Evolutionary conservation across 2,797 vertebrate genomes (phyloP).

Genomic region (Cyclopterus lumpus): DNA sequence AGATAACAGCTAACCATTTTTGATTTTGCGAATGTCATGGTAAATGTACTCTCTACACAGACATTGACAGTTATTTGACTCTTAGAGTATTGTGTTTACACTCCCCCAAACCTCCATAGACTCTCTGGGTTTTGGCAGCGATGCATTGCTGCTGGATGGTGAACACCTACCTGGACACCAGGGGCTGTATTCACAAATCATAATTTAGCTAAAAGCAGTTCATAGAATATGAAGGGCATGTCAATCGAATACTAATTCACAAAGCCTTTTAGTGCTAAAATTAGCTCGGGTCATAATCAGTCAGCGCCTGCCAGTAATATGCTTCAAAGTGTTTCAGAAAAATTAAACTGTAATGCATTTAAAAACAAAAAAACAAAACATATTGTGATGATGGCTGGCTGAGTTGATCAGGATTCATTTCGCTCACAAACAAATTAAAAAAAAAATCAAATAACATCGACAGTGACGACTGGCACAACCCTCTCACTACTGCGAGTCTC

Average conservation of each 20-base stretch:
- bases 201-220: background rate
- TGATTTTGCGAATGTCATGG: conserved; percentile 19
- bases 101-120: background rate
- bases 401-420: background rate
- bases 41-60: conserved; percentile 17
- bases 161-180: background rate
- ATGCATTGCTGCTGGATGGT: background rate
- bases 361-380: too few relatives aligned
- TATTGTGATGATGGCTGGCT: background rate
- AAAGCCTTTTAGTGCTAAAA: background rate
- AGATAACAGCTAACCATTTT: conserved; percentile 11
- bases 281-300: background rate
- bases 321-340: background rate
- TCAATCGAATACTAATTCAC: background rate
- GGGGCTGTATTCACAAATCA: background rate
- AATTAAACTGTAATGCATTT: background rate
- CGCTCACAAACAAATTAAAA: background rate
- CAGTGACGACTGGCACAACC: background rate
- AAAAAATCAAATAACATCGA: conserved; percentile 5
- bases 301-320: background rate
- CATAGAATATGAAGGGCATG: background rate
- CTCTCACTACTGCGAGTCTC: background rate
- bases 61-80: conserved; percentile 4
- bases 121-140: background rate
- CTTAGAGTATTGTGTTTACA: background rate